Conservation (phyloP, 2,113 vertebrate species). For the Ophiodon elongatus region DNA sequence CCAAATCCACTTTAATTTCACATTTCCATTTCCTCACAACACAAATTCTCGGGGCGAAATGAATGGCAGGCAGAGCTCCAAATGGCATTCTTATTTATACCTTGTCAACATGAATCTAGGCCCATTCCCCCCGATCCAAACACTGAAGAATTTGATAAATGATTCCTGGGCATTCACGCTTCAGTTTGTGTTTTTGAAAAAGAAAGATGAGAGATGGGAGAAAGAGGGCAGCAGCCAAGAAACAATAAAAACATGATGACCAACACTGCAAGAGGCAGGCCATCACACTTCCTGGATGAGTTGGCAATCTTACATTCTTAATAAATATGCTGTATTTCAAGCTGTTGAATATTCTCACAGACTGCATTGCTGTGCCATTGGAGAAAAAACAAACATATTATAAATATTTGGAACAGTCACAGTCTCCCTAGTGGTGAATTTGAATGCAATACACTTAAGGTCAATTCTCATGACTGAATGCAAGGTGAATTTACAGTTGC, state of each 20-base stretch:
- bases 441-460: constrained; percentile 16
- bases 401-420: not conserved
- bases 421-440: not conserved
- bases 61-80: constrained; percentile 3
- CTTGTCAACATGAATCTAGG: constrained; percentile 2
- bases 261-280: not conserved
- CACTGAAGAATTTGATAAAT: not conserved
- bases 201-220: not conserved
- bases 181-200: not conserved
- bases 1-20: not conserved
- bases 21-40: not conserved
- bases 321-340: not conserved
- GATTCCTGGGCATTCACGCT: not conserved
- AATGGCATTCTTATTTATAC: constrained; percentile 31
- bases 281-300: not conserved
- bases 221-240: not conserved
- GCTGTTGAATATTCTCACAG: not conserved
- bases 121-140: not conserved
- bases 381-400: not conserved
- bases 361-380: not conserved
- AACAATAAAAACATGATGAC: not conserved
- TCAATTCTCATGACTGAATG: constrained; percentile 22
- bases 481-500: constrained; percentile 17
- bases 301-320: not conserved
- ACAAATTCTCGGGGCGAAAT: constrained; percentile 4